phyloP scores from a whole-genome alignment of 2,113 vertebrate species.

The Heterotilapia buettikoferi region DNA sequence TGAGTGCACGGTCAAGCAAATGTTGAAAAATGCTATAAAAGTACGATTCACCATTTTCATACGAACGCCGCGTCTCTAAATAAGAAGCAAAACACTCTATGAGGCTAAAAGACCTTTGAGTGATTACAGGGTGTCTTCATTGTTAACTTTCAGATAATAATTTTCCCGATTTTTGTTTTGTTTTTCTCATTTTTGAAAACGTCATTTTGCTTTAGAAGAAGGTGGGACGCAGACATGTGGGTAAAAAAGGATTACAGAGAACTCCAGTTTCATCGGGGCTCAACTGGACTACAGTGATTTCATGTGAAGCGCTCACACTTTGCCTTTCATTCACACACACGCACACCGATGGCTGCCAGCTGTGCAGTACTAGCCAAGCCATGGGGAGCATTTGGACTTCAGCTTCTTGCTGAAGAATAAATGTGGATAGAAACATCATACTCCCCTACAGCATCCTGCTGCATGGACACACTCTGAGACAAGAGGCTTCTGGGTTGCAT shows the following conservation, averaged over 20 bases:
- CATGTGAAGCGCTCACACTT: not conserved
- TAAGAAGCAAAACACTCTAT: accelerated
- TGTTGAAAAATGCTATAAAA: not conserved
- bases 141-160: accelerated
- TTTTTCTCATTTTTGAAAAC: not conserved
- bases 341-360: not conserved
- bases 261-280: not conserved
- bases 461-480: not conserved
- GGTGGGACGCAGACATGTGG: not conserved
- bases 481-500: not conserved
- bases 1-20: not conserved
- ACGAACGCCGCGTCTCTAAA: accelerated
- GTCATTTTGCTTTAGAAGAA: not conserved
- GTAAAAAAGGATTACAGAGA: not conserved
- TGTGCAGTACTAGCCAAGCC: not conserved
- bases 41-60: not conserved
- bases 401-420: not conserved
- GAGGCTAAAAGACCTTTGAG: not conserved
- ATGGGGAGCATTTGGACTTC: not conserved
- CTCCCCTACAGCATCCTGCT: not conserved
- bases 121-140: not conserved
- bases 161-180: not conserved
- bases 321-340: not conserved
- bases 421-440: not conserved
- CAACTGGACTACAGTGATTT: not conserved